Evolutionary conservation across 92 coral and sea anemone species (phyloP), one percentile per base, ranked within the genome.

Genomic region (Epizoanthus stellaris): DNA sequence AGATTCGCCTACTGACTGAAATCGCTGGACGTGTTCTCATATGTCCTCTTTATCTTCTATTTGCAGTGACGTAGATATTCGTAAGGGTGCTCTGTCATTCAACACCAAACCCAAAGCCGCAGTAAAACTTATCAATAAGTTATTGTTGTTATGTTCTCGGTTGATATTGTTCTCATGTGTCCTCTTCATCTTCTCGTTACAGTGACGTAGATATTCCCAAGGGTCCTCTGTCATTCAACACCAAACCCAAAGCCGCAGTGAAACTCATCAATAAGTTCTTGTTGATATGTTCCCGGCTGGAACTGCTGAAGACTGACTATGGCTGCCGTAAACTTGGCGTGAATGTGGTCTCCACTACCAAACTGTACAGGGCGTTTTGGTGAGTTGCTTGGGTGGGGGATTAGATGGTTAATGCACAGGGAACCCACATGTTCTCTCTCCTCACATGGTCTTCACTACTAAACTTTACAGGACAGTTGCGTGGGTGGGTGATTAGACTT

Each of bases 51-150:
- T 2, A 14, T 68, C 39, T 68, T 68, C 16, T 14, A 0, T 21
- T 61, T 49, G 89, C n/a, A 80, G 90, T 10, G 87, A 87, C 7
- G 86, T 85, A 0, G 99, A 94, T 56, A 94, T 96, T 11, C 95
- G 98, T 0, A 95, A 93, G 79, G 99, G 98, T 30, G 85, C 92
- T 34, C 57, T 96, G 56, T 96, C 99, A 8, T 87, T 89, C 87
- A 91, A 90, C 81, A 89, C 94, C 71, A 95, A 96, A 40, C 99
- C 99, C n/a, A 88, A 92, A 65, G 94, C 95, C 25, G 99, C 99
- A 0, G 93, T 94, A 4, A 96, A 92, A 62, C 88, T 96, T 20
- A 88, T 96, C 30, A 93, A 91, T 79, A 83, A 92, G 88, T 96
- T 96, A 81, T 79, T 96, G 89, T 70, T 94, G 71, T 89, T 93